Percentiles rank a stretch among this genome's conserved stretches.
Conservation (phyloP, 2,113 vertebrate species). For the Alaudala cheleensis region DNA sequence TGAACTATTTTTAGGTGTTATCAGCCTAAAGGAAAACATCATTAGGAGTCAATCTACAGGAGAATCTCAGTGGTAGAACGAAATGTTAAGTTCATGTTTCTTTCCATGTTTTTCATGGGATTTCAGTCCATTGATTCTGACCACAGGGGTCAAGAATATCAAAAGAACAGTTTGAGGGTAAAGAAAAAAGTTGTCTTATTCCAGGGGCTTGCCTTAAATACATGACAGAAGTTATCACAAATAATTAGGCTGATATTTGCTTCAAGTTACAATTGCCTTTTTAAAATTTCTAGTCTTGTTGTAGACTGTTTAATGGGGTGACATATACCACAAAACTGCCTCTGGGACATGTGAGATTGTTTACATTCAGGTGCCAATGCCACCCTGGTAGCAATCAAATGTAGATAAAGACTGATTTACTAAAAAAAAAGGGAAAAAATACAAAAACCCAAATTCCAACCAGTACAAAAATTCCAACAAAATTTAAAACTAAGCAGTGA, state of each 20-base stretch:
- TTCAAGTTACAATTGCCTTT: slow-evolving; percentile 72
- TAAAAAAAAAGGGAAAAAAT: background rate
- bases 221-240: slow-evolving; percentile 75
- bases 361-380: slow-evolving; percentile 32
- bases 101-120: background rate
- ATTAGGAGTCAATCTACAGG: background rate
- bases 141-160: slow-evolving; percentile 11
- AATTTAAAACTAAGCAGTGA: background rate
- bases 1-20: background rate
- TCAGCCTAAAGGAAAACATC: background rate
- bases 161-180: slow-evolving; percentile 1
- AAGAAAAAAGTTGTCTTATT: slow-evolving; percentile 19
- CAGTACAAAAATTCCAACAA: background rate
- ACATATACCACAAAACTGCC: slow-evolving; percentile 39
- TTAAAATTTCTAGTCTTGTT: slow-evolving; percentile 57
- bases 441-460: background rate
- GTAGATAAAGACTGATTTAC: background rate
- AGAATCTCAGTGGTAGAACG: background rate
- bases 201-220: slow-evolving; percentile 70
- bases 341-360: background rate
- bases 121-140: slow-evolving; percentile 2
- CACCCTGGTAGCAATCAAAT: background rate
- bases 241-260: slow-evolving; percentile 79
- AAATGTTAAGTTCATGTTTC: background rate
- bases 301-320: slow-evolving; percentile 42